Percentiles rank a stretch among this genome's conserved stretches.
Conservation (phyloP, 2,888 invertebrate genomes). For the Euphydryas editha region DNA sequence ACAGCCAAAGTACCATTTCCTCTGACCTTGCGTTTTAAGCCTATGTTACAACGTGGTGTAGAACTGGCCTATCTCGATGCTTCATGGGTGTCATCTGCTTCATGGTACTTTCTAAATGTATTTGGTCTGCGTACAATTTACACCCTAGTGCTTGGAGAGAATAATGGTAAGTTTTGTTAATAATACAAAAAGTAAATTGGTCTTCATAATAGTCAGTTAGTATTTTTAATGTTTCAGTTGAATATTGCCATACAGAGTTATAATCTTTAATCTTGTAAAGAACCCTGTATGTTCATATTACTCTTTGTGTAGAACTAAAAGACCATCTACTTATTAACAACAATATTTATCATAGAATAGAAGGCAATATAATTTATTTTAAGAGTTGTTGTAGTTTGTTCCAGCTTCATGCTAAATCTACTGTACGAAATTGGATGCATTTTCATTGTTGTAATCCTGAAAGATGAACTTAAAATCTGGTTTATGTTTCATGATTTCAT, state of each 20-base stretch:
- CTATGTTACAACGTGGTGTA: slow-evolving; percentile 99
- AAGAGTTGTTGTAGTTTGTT: too few species aligned
- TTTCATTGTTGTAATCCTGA: too few species aligned
- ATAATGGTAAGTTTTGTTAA: slow-evolving; percentile 89
- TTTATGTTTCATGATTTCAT: too few species aligned
- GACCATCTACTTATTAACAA: too few species aligned
- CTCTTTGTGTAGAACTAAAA: too few species aligned
- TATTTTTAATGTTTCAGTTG: neutral
- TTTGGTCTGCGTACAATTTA: slow-evolving; percentile 99
- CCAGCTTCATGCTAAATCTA: too few species aligned
- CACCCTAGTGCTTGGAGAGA: slow-evolving; percentile 97
- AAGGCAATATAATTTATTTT: too few species aligned
- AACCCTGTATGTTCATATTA: too few species aligned
- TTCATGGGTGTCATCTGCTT: slow-evolving; percentile 99
- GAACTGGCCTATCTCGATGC: slow-evolving; percentile 98
- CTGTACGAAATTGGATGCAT: too few species aligned
- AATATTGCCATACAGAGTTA: neutral
- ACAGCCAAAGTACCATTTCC: slow-evolving; percentile 99
- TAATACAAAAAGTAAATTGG: neutral
- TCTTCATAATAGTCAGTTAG: neutral
- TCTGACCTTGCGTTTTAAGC: slow-evolving; percentile 98
- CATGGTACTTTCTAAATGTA: slow-evolving; percentile 99
- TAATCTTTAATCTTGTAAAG: too few species aligned
- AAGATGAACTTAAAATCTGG: too few species aligned
- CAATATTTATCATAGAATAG: too few species aligned